These are phyloP conservation scores for Microhierax caerulescens DNA, from an alignment of 2,797 vertebrate genomes.

Conservation along the genomic window DNA sequence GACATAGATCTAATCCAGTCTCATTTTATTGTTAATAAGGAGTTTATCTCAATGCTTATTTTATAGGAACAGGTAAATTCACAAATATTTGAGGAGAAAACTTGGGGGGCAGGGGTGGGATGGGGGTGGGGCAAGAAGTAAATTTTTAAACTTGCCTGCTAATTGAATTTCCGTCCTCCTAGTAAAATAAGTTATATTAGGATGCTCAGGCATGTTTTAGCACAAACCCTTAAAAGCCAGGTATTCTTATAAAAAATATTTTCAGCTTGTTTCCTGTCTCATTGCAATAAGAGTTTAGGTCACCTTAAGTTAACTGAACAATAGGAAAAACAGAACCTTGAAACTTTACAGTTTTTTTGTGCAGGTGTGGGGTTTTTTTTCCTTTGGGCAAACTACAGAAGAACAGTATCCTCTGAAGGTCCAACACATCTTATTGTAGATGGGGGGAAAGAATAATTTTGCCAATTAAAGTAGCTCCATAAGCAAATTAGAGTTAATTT, in stretches of 20 bases:
- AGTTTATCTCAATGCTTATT: background rate
- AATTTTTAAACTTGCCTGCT: background rate
- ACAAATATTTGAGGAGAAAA: background rate
- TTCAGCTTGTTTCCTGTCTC: background rate
- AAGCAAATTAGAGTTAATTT: background rate
- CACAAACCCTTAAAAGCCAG: background rate
- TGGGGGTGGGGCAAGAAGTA: background rate
- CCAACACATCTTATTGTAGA: background rate
- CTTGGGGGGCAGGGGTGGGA: rapidly evolving
- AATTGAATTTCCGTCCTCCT: background rate
- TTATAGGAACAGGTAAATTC: background rate
- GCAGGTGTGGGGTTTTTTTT: rapidly evolving
- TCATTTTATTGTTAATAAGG: background rate
- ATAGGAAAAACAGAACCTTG: background rate
- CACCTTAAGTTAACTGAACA: background rate
- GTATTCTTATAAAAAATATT: background rate
- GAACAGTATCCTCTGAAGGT: background rate
- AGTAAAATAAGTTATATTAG: background rate
- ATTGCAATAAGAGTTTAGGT: background rate
- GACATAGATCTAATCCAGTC: background rate
- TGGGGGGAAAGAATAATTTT: background rate
- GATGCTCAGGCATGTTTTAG: background rate
- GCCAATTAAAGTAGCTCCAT: background rate
- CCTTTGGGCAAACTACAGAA: background rate
- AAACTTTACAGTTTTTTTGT: background rate